Evolutionary conservation across 2,888 invertebrate species (phyloP).

Genomic region (Deilephila elpenor): DNA sequence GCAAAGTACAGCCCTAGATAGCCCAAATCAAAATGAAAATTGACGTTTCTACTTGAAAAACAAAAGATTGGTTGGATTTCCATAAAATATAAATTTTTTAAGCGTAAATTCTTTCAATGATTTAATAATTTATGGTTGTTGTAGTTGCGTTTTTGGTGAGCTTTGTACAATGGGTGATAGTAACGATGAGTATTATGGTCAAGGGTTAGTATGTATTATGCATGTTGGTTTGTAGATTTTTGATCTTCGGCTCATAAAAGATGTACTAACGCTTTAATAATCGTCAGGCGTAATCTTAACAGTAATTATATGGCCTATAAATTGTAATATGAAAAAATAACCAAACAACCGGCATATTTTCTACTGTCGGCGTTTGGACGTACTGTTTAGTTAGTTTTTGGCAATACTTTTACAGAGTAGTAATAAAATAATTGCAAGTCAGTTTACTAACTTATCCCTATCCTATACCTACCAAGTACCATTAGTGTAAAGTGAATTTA

Average conservation of each 20-base stretch:
- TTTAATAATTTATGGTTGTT: slow-evolving; percentile 8
- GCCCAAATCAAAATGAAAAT: neutral
- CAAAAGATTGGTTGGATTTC: neutral
- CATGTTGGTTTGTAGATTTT: slow-evolving; percentile 24
- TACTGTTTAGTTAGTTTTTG: too few species aligned
- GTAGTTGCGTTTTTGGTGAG: neutral
- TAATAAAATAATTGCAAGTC: too few species aligned
- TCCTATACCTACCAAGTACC: too few species aligned
- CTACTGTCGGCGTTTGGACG: too few species aligned
- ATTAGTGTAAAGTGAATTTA: too few species aligned
- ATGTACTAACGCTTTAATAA: neutral
- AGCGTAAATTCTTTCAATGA: neutral
- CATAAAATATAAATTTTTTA: neutral
- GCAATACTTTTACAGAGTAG: too few species aligned
- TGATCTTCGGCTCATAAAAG: neutral
- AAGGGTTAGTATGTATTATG: slow-evolving; percentile 73
- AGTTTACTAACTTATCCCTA: too few species aligned
- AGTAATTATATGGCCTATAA: neutral
- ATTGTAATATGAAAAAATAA: neutral
- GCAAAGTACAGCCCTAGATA: neutral
- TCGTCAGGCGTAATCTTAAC: neutral
- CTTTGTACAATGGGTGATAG: slow-evolving; percentile 70
- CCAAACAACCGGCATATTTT: too few species aligned
- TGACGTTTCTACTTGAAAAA: slow-evolving; percentile 3
- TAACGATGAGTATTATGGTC: slow-evolving; percentile 78